Base-by-base conservation (phyloP, 1,140 invertebrate genomes). In the Caenorhabditis inopinata region DNA sequence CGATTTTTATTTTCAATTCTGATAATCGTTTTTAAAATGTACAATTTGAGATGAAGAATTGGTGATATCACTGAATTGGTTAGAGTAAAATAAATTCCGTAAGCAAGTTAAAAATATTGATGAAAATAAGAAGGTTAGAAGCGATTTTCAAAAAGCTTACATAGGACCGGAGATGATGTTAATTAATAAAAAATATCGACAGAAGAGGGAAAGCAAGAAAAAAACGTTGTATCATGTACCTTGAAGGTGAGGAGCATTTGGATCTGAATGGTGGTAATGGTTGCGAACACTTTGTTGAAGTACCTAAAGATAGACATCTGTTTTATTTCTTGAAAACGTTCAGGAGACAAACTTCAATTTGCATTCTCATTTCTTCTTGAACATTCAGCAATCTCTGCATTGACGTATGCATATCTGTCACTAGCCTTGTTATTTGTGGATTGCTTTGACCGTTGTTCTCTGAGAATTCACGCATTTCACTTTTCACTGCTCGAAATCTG, bases 281-380 rank as follows among this genome's bases (percentile, higher is more conserved):
- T 88, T 87, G 6, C 88, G 80, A 42, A 87, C 87, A 35, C 88
- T 84, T 21, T 87, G 53, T 62, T 87, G 86, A 14, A 87, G 68
- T 2, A 88, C 75, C 75, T 76, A 38, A 76, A 42, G 5, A 38
- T 18, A 3, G 16, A 18, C 38, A 9, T 27, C 11, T 12, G 5
- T 32, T 29, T 18, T n/a, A 48, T 48, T 25, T 38, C 9, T 29
- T 23, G 5, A 42, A 14, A 42, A 42, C 38, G 32, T 9, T 29
- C 25, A 5, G 6, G 2, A 25, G 12, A 6, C 11, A 18, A 35
- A 76, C 81, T 58, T 87, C 86, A 32, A 87, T 89, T 75, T 87
- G 86, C 23, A 82, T 79, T 48, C 87, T 74, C 86, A 87, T 89
- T 73, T 88, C 87, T 32, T 87, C 86, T 77, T 87, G 87, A 12